Conservation (phyloP, 2,888 invertebrate genomes). For the Morinoia aosen region DNA sequence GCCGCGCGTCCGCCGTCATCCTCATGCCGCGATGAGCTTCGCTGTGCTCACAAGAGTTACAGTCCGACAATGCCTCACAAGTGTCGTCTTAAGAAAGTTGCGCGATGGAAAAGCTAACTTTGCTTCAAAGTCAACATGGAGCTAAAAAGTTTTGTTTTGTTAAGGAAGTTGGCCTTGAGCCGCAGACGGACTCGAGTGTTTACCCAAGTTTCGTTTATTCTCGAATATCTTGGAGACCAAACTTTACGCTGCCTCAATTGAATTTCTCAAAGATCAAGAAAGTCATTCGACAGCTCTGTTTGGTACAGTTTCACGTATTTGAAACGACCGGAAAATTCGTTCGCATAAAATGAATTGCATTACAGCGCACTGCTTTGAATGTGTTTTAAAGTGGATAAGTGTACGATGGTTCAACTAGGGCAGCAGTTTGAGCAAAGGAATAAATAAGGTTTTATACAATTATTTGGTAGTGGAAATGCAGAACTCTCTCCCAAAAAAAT, state of each 20-base stretch:
- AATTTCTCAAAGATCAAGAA: not conserved
- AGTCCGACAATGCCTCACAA: constrained; percentile 32
- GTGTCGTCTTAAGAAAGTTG: constrained; percentile 46
- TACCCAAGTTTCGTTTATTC: not conserved
- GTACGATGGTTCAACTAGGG: not conserved
- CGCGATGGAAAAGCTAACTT: constrained; percentile 38
- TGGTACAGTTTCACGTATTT: not conserved
- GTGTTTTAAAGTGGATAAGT: not conserved
- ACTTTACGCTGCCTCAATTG: not conserved
- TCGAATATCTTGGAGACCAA: not conserved
- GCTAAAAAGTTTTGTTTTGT: constrained; percentile 46
- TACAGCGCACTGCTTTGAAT: not conserved
- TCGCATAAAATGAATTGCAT: not conserved
- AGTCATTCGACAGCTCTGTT: not conserved
- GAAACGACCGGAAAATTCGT: not conserved
- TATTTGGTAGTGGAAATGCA: not conserved
- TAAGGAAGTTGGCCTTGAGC: constrained; percentile 23
- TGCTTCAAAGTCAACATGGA: constrained; percentile 15
- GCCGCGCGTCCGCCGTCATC: not conserved
- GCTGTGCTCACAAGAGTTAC: not conserved
- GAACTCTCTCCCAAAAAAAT: not conserved
- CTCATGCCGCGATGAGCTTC: not conserved
- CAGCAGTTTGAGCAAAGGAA: not conserved
- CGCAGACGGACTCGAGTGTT: constrained; percentile 18
- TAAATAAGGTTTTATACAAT: not conserved